Evolutionary conservation across 1,140 invertebrate genomes (phyloP), one percentile per base, ranked within the genome.

Genomic region (Acromyrmex charruanus): DNA sequence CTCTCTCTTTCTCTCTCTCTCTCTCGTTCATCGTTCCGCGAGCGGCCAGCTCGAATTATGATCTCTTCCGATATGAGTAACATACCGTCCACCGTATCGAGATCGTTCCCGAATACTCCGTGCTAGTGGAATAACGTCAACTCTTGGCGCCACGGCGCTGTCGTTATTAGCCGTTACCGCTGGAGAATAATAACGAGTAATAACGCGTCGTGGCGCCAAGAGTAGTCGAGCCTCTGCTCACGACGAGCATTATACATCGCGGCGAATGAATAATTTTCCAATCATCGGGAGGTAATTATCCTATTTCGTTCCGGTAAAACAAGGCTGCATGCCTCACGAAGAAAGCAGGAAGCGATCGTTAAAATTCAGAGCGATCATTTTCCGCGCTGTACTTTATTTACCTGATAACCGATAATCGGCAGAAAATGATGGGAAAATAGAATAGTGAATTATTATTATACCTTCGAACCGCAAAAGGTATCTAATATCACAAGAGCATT

Each of bases 181-280:
- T 59, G 39, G 14, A 61, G 39, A 61, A 39, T 84, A 84, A 74
- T 84, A 84, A 84, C 80, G 21, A 82, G 28, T 31, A 31, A 31
- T 31, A 31, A 12, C 68, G 68, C 53, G 80, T 75, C 80, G 25
- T 71, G 66, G 79, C 80, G 80, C 80, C 80, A 58, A 75, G 25
- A 75, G 55, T 61, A 44, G 65, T 72, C 80, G 80, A 44, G 18
- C 55, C 55, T 75, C 28, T 16, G 21, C 69, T 84, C 69, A 35
- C 25, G 79, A 71, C 65, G 21, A 39, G 28, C 80, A 35, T 39
- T 39, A 12, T 58, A 59, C 35, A 6, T 25, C 39, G 39, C 44
- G 25, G 55, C 68, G 49, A 75, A 84, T 72, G 69, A 84, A 84
- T 84, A 84, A 75, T 84, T 84, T 75, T 74, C 69, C 69, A 63